Evolutionary conservation across 2,888 invertebrate genomes (phyloP), one percentile per base, ranked within the genome.

Genomic region (Chouioia cunea): DNA sequence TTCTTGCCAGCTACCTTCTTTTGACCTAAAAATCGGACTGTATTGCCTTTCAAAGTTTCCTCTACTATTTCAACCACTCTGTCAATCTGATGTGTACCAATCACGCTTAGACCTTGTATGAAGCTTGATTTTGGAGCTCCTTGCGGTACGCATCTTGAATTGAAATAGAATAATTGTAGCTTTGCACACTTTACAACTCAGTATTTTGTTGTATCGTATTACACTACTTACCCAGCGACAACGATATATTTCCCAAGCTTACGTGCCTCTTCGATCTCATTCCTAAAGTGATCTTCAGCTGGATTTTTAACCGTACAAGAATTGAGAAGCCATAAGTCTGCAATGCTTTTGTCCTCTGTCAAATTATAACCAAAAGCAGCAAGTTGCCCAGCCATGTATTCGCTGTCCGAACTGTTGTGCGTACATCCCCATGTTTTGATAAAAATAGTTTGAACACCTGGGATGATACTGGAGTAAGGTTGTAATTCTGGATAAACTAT

Each of bases 71-170:
- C 97, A 0, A 98, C 95, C 1, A 99, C 95, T 73, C 97, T 88
- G 84, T 99, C 98, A 72, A 99, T 99, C 88, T 99, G 99, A 80
- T 99, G 97, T 0, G 99, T 98, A 0, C 99, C 99, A n/a, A 99
- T 93, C 0, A 98, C 90, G 77, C 98, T 98, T 10, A 98, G 88
- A 0, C 95, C 95, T 80, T 91, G 88, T 20, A 93, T 85, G 76
- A 89, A 90, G 73, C 86, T 86, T 0, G 93, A 89, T 63, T 93
- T 92, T 0, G 94, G 94, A 0, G 94, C 94, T 0, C 97, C 97
- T 86, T 98, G 98, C 0, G 98, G 96, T 6, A 99, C 98, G 86
- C 99, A 99, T 0, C 85, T 85, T 63, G 16, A 70, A 68, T 52
- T 52, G 57, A 52, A 15, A 43, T 44, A 18, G 12, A 76, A 78